Conservation (phyloP, 2,797 vertebrate genomes). For the Rhinichthys osculus region DNA sequence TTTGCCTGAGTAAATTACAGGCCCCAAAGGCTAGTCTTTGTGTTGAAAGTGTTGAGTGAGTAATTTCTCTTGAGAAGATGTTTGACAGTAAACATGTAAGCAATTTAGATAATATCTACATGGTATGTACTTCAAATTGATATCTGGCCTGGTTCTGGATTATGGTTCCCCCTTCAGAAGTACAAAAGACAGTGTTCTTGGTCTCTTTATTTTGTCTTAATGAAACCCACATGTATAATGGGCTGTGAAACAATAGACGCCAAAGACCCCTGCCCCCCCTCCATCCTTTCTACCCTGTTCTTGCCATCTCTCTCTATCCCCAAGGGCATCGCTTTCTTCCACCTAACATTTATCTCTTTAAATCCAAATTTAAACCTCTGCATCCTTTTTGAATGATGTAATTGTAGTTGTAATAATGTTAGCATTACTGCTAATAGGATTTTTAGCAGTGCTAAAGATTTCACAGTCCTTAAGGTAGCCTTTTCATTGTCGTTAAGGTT, state of each 20-base stretch:
- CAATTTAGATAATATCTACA: conserved; percentile 58
- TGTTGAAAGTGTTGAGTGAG: conserved; percentile 24
- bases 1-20: conserved; percentile 24
- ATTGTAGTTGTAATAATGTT: conserved; percentile 40
- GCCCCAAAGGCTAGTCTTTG: conserved; percentile 22
- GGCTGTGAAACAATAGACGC: conserved; percentile 61
- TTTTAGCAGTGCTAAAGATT: conserved; percentile 18
- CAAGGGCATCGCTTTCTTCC: conserved; percentile 37
- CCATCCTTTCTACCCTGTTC: conserved; percentile 14
- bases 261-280: conserved; percentile 62
- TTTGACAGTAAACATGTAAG: conserved; percentile 55
- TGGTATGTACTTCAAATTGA: conserved; percentile 52
- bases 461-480: conserved; percentile 2
- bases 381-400: conserved; percentile 17
- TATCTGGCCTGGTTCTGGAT: conserved; percentile 49
- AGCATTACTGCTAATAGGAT: conserved; percentile 23
- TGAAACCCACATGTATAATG: conserved; percentile 65
- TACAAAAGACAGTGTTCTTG: conserved; percentile 36
- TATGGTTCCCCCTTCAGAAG: conserved; percentile 40
- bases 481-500: conserved; percentile 42
- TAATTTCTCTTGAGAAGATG: conserved; percentile 34
- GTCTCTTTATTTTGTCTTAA: conserved; percentile 55
- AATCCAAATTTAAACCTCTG: conserved; percentile 40
- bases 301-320: conserved; percentile 53
- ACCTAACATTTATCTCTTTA: conserved; percentile 38